Evolutionary conservation across 2,888 invertebrate genomes (phyloP), one percentile per base, ranked within the genome.

Genomic region (Dysmachus trigonus): DNA sequence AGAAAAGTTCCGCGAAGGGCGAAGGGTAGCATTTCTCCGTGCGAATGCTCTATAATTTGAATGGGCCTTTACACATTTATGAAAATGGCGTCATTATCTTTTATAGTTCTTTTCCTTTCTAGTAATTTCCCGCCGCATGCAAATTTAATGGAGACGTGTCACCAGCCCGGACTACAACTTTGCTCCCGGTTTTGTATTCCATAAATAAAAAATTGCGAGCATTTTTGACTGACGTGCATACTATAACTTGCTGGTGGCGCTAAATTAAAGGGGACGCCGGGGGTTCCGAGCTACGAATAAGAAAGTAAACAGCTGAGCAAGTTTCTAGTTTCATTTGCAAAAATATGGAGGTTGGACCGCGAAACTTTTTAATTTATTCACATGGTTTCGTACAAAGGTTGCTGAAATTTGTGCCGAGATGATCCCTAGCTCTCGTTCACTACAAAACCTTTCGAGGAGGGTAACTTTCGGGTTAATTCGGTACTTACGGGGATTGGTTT

Each of bases 1-100:
- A 10, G 62, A 62, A 22, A 10, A 22, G 18, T 62, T 62, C 62
- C 62, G 62, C 27, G 62, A 62, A 62, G 27, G 62, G 62, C 27
- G 62, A 62, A 62, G 27, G 62, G 62, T 27, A 27, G 62, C 5
- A 22, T 62, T 62, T 27, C 62, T n/a, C 62, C 62, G 27, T 62
- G 62, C 62, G 27, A 62, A 27, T 2, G 41, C 22, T 13, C 33
- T 76, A 18, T 76, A 38, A 76, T 76, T 76, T 38, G 76, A 76
- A 76, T 76, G 33, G 38, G 76, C 76, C 35, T 76, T 76, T 76
- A 76, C 76, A 76, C 76, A 76, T 76, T 76, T 76, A 41, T 76
- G 76, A 41, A 41, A 76, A 76, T 41, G 35, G 27, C 76, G 33
- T 76, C 76, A 76, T 76, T 76, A 76, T 38, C 38, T 76, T 76